Evolutionary conservation across 2,113 vertebrate genomes (phyloP).

Genomic region (Leptobrachium ailaonicum): DNA sequence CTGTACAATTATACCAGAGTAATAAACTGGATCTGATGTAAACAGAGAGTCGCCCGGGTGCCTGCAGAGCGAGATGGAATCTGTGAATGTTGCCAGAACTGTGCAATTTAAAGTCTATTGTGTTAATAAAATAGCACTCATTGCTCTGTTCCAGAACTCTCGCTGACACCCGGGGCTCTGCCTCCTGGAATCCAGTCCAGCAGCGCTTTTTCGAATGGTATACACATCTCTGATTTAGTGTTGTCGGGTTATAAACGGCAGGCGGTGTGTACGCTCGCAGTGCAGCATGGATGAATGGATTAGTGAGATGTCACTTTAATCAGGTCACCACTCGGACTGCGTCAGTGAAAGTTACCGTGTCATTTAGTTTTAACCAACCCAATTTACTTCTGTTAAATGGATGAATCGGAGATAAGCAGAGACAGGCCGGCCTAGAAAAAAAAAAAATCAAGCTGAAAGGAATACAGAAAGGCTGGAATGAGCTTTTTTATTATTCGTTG

Average conservation of each 20-base stretch:
- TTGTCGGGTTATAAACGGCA: constrained; percentile 61
- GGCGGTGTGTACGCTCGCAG: neutral
- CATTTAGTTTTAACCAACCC: neutral
- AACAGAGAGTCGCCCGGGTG: no score
- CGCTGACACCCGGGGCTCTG: neutral
- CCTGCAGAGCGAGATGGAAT: no score
- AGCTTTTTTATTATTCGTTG: no score
- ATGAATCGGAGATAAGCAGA: no score
- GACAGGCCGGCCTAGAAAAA: no score
- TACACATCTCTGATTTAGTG: constrained; percentile 41
- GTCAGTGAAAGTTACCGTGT: constrained; percentile 16
- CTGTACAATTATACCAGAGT: no score
- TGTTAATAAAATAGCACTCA: neutral
- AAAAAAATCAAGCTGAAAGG: no score
- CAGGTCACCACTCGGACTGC: constrained; percentile 45
- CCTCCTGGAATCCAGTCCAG: constrained; percentile 9
- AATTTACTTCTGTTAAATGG: neutral
- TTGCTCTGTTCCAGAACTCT: neutral
- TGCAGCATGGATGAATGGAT: constrained; percentile 36
- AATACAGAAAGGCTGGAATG: no score
- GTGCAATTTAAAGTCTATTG: no score
- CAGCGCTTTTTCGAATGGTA: constrained; percentile 14
- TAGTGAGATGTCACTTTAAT: constrained; percentile 53
- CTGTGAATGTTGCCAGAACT: no score
- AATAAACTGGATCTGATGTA: no score